Evolutionary conservation across 2,113 vertebrate genomes (phyloP).

Genomic region (Malurus cyaneus): DNA sequence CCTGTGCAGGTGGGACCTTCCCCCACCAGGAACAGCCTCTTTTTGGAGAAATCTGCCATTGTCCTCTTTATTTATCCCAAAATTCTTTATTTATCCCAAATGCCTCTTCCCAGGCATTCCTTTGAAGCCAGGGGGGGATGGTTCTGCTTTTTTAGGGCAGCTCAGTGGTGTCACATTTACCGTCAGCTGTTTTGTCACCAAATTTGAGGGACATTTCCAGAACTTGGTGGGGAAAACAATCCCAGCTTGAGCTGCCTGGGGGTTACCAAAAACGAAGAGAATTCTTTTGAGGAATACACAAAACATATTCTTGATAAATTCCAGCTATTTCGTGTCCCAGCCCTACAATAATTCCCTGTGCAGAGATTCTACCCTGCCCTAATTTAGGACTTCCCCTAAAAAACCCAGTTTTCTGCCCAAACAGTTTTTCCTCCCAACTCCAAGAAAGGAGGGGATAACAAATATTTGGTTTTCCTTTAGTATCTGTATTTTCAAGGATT

Average conservation of each 20-base stretch:
- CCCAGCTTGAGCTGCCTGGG: background rate
- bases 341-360: background rate
- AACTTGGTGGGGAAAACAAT: background rate
- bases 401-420: background rate
- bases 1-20: background rate
- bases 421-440: fast-evolving
- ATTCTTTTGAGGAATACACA: background rate
- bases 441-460: background rate
- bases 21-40: background rate
- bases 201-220: background rate
- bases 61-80: background rate
- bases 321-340: background rate
- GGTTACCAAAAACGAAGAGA: background rate
- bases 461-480: background rate
- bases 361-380: background rate
- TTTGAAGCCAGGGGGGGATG: background rate
- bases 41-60: background rate
- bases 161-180: background rate
- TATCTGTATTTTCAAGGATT: background rate
- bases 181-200: background rate
- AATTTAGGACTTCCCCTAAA: background rate
- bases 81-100: background rate
- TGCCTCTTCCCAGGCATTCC: background rate
- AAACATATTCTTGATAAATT: background rate
- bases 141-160: background rate